These are phyloP conservation scores for Ictalurus punctatus DNA, from an alignment of 2,113 vertebrate genomes.

Conservation along the genomic window DNA sequence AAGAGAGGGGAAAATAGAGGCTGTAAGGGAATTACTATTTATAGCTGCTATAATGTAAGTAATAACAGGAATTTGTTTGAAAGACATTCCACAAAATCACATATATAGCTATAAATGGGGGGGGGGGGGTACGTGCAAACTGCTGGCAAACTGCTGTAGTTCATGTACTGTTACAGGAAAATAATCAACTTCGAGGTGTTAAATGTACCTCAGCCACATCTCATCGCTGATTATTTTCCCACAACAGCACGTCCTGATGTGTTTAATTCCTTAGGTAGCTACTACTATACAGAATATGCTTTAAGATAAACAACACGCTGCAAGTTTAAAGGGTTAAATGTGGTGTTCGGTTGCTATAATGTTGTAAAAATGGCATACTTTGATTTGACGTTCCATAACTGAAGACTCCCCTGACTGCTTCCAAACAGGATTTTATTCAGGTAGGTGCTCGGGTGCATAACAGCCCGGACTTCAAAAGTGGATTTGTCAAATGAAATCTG, in stretches of 20 bases:
- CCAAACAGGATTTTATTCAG: slow-evolving; percentile 96
- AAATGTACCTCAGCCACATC: too few species aligned
- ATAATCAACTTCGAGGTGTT: too few species aligned
- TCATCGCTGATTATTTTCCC: too few species aligned
- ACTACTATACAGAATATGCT: not conserved
- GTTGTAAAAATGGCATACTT: slow-evolving; percentile 76
- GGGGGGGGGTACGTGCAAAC: too few species aligned
- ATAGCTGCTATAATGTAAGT: too few species aligned
- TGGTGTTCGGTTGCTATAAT: not conserved
- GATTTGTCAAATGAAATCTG: slow-evolving; percentile 82
- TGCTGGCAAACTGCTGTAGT: too few species aligned
- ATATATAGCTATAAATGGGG: too few species aligned
- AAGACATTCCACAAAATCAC: too few species aligned
- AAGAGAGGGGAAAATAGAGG: too few species aligned
- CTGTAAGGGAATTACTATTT: too few species aligned
- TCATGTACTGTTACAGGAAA: too few species aligned
- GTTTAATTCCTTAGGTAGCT: not conserved
- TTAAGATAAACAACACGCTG: not conserved
- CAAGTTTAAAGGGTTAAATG: not conserved
- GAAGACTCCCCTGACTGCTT: slow-evolving; percentile 88
- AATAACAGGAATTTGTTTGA: too few species aligned
- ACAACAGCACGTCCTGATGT: not conserved
- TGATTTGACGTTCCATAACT: slow-evolving; percentile 96
- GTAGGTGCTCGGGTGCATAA: slow-evolving; percentile 95
- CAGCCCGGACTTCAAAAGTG: slow-evolving; percentile 82